Evolutionary conservation across 1,140 invertebrate genomes (phyloP), one percentile per base, ranked within the genome.

Genomic region (Ridgeia piscesae): DNA sequence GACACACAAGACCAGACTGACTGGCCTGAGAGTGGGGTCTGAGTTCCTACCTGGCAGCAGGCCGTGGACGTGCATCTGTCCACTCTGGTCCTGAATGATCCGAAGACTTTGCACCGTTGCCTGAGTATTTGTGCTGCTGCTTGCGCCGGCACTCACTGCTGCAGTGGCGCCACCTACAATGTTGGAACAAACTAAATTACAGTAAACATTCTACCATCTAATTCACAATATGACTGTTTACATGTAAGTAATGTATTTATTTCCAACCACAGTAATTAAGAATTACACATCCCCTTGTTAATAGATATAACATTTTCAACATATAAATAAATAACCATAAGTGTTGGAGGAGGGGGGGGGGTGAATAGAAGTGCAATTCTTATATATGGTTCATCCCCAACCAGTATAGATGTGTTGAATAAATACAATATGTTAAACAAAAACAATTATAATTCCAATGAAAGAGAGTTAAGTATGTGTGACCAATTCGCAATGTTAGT

Each of bases 21-120:
- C 42, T 42, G 42, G 4, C 4, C 4, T 42, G 27, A 17, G 58
- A 77, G 58, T 21, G 27, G 8, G 58, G 14, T 17, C 4, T 21
- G 58, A 33, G n/a, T 88, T 88, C 93, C 93, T 94, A 96, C 95
- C 98, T 90, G 98, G 98, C 95, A 98, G 97, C 1, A 99, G 96
- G 11, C 98, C 99, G 92, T 98, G 97, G 4, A 99, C 98, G 95
- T 98, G 98, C 0, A 99, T 96, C 96, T 99, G 98, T 33, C 98
- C 98, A 96, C 99, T 98, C 0, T 98, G 97, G 0, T 97, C 97
- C 94, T 98, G 97, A 93, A 98, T 97, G 92, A 99, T 98, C 96
- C 99, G 98, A 42, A 99, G 98, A 95, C 98, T 95, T 93, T 96
- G 95, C 11, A 94, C 93, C 35, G 93, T 91, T 35, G 94, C 92